Conservation (phyloP, 2,113 vertebrate genomes). For the Vimba vimba region DNA sequence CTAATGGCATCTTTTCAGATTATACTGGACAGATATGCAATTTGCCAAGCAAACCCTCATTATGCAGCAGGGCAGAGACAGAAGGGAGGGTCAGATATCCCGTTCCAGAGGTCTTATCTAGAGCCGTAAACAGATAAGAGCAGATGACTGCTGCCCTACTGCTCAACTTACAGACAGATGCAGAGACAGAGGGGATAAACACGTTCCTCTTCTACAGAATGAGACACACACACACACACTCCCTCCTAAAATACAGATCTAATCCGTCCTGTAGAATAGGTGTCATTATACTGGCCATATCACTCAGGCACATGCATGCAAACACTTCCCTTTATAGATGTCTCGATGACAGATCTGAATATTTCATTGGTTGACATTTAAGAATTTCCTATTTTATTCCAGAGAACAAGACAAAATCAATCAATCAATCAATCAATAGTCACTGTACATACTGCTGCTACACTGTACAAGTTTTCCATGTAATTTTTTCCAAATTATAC, state of each 20-base stretch:
- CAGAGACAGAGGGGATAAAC: conserved; percentile 51
- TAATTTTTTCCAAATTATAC: not conserved
- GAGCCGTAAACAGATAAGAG: conserved; percentile 82
- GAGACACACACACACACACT: conserved; percentile 11
- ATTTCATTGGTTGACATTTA: not conserved
- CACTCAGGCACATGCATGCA: not conserved
- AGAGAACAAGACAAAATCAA: not conserved
- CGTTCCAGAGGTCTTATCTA: conserved; percentile 82
- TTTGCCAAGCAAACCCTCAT: conserved; percentile 85
- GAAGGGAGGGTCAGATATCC: conserved; percentile 81
- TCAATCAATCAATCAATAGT: not conserved
- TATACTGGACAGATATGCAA: conserved; percentile 83
- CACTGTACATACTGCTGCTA: not conserved
- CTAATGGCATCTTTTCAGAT: conserved; percentile 84
- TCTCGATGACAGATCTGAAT: not conserved
- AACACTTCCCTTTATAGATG: not conserved
- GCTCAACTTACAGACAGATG: conserved; percentile 67
- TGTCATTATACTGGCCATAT: not conserved
- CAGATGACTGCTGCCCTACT: conserved; percentile 70
- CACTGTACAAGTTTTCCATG: not conserved
- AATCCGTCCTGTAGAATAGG: not conserved
- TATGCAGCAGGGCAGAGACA: conserved; percentile 63
- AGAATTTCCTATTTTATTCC: not conserved
- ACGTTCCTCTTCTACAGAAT: conserved; percentile 45
- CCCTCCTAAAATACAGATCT: conserved; percentile 15